phyloP scores from a whole-genome alignment of 2,888 invertebrate species.

The Ichneumoninae sp. region DNA sequence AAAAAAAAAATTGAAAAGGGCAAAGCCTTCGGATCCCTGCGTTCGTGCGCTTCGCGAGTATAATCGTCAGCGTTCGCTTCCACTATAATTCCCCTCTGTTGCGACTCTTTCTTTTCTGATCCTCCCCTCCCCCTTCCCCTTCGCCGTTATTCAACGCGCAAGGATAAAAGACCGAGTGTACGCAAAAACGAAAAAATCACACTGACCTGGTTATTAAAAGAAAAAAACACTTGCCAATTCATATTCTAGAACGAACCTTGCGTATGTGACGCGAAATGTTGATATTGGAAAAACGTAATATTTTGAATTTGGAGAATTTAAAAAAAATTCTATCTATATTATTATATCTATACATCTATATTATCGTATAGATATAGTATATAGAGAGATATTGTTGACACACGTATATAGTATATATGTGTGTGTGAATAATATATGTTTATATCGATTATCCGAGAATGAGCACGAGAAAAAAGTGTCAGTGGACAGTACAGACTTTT shows the following conservation, averaged over 20 bases:
- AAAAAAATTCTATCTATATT: not conserved
- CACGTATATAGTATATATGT: not conserved
- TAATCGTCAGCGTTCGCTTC: constrained; percentile 45
- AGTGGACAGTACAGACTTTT: too few relatives aligned
- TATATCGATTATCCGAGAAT: too few relatives aligned
- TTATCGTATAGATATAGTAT: not conserved
- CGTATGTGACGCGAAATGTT: not conserved
- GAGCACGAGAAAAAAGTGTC: too few relatives aligned
- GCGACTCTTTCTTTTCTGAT: constrained; percentile 1
- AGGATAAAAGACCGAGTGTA: constrained; percentile 38
- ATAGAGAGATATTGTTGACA: not conserved
- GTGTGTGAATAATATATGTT: too few relatives aligned
- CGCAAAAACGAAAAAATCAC: constrained; percentile 54
- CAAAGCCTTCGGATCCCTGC: constrained; percentile 41
- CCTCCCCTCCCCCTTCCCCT: constrained; percentile 12
- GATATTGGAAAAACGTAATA: constrained; percentile 6
- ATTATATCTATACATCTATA: too few relatives aligned
- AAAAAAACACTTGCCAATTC: constrained; percentile 19
- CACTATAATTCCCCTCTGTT: constrained; percentile 32
- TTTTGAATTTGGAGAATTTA: not conserved
- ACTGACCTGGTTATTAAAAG: constrained; percentile 54
- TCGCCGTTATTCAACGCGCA: constrained; percentile 31
- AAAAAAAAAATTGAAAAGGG: constrained; percentile 29
- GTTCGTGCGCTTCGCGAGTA: constrained; percentile 36
- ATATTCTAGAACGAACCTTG: not conserved